Evolutionary conservation across 2,888 invertebrate genomes (phyloP), one percentile per base, ranked within the genome.

Genomic region (Protophormia terraenovae): DNA sequence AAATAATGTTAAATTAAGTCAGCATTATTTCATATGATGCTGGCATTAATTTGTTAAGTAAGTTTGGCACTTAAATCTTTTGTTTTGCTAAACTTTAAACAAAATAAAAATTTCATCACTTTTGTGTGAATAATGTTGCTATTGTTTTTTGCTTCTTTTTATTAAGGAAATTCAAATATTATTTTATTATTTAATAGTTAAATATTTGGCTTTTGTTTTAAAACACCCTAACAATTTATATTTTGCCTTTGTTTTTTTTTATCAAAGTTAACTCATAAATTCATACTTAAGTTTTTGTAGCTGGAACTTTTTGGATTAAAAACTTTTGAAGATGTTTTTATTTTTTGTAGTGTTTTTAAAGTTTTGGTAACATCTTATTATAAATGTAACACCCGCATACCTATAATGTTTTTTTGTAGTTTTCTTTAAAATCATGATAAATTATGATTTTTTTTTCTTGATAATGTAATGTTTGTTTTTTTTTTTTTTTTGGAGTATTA

Each of bases 311-410:
- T 47, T 19, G n/a, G 24, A 14, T 58, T 60, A 27, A 69, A 69
- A 60, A 69, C 55, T 55, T 66, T 72, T 16, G 41, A 7, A 64
- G 29, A 53, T 64, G 41, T 72, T 14, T 14, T 41, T 0, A 12
- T 24, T 24, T 12, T 22, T 5, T 58, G 12, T 35, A 16, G 19
- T 24, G 14, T 32, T 38, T 29, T 32, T 6, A 24, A 12, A 98
- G 98, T 93, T 99, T 96, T 93, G 98, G 19, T 77, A 66, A 78
- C 47, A 83, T 67, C 22, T 12, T 66, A 41, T 27, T 41, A 41
- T 58, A 83, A 78, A 16, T 78, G 16, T 78, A 83, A 78, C 83
- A 78, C 83, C 78, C 83, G 78, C 83, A 83, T 83, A 45, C 67
- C n/a, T 62, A 60, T 38, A 47, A 14, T 22, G 27, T 19, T 66